phyloP scores from a whole-genome alignment of 2,113 vertebrate species.

The Zootoca vivipara region DNA sequence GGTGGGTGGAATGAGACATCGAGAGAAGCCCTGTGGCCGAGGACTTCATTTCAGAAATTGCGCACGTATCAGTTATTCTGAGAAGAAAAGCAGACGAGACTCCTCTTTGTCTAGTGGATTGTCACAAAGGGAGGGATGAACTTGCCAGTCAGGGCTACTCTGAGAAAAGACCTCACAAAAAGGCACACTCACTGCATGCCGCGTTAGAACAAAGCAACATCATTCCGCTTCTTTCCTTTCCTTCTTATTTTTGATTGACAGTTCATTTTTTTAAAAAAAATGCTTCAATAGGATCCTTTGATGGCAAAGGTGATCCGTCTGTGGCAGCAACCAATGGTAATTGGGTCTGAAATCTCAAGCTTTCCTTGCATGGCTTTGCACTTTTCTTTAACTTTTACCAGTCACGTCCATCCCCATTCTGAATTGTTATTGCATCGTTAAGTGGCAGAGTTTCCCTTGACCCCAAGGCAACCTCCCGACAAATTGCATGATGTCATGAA shows the following conservation, averaged over 20 bases:
- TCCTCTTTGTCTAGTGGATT: conserved; percentile 73
- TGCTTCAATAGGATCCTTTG: conserved; percentile 51
- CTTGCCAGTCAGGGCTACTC: conserved; percentile 59
- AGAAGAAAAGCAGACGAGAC: conserved; percentile 77
- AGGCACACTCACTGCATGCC: conserved; percentile 80
- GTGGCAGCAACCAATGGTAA: conserved; percentile 19
- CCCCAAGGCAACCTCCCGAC: conserved; percentile 18
- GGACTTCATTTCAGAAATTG: conserved; percentile 70
- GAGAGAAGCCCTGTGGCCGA: conserved; percentile 53
- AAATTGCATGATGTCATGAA: conserved; percentile 56
- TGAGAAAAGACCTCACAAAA: conserved; percentile 68
- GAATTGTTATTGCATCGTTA: conserved; percentile 39
- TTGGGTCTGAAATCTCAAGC: conserved; percentile 34
- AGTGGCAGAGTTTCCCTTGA: conserved; percentile 45
- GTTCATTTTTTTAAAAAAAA: conserved; percentile 22
- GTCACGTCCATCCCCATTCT: neutral
- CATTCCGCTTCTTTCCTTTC: neutral
- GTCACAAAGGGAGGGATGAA: conserved; percentile 65
- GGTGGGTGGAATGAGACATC: conserved; percentile 62
- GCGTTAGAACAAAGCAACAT: conserved; percentile 72
- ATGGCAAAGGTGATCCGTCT: conserved; percentile 40
- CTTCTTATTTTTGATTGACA: conserved; percentile 55
- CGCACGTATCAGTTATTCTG: conserved; percentile 71
- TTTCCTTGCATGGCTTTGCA: conserved; percentile 32
- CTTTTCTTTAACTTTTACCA: conserved; percentile 23